phyloP scores from a whole-genome alignment of 92 coral and sea anemone species.

The Bergia sp. region DNA sequence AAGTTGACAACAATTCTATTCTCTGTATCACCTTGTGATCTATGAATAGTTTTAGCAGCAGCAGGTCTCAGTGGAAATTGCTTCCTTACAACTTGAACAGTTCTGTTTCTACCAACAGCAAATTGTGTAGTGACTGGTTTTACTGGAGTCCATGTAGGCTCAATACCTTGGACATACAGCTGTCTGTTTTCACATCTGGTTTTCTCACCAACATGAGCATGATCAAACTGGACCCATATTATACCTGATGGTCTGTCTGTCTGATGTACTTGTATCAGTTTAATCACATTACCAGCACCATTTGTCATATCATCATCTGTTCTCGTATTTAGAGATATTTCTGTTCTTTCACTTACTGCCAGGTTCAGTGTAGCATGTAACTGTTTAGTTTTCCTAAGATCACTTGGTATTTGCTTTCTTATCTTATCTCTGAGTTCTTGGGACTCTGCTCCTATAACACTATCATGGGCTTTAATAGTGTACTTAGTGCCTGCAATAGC shows the following conservation, averaged over 20 bases:
- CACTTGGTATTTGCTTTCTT: slow-evolving; percentile 60
- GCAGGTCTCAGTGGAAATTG: slow-evolving; percentile 34
- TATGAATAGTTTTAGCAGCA: background rate
- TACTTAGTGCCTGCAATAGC: slow-evolving; percentile 43
- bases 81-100: slow-evolving; percentile 70
- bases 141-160: slow-evolving; percentile 54
- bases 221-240: slow-evolving; percentile 58
- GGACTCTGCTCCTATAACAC: slow-evolving; percentile 55
- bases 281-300: slow-evolving; percentile 49
- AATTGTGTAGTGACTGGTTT: slow-evolving; percentile 63
- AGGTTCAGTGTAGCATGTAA: background rate
- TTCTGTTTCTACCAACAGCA: slow-evolving; percentile 67
- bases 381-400: slow-evolving; percentile 39
- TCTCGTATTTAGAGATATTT: no score
- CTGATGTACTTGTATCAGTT: slow-evolving; percentile 45
- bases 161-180: slow-evolving; percentile 40
- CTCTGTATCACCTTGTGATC: background rate
- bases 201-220: slow-evolving; percentile 50
- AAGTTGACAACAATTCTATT: background rate
- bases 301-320: no score
- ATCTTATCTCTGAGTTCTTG: slow-evolving; percentile 53
- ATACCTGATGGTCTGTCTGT: slow-evolving; percentile 46
- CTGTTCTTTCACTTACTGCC: no score
- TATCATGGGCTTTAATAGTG: slow-evolving; percentile 60
- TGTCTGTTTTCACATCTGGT: slow-evolving; percentile 51